A percentile compares a stretch with the other conserved stretches of the same genome.
These are phyloP conservation scores for Trachelipus rathkii DNA, from an alignment of 1,140 invertebrate genomes.

Conservation along the genomic window DNA sequence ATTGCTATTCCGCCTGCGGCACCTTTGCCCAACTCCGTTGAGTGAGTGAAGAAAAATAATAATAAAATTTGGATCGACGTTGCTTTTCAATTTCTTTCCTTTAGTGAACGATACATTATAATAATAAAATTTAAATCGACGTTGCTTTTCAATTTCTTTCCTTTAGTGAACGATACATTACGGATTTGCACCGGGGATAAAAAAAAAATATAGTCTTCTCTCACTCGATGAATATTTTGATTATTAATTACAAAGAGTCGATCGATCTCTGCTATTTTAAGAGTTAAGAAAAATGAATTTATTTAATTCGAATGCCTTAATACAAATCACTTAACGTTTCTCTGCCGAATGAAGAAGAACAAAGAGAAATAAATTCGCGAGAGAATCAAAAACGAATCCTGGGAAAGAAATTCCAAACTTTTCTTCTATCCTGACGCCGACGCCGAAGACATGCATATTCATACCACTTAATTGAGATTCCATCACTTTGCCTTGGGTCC, in stretches of 20 bases:
- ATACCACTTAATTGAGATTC: slow-evolving; percentile 6
- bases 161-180: background rate
- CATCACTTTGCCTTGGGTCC: slow-evolving; percentile 10
- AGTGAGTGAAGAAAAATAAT: background rate
- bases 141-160: background rate
- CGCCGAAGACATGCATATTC: background rate
- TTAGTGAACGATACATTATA: background rate
- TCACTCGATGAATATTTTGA: too few species aligned
- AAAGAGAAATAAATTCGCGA: background rate
- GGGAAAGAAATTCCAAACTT: background rate
- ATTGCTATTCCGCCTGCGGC: slow-evolving; percentile 2
- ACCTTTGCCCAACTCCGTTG: background rate
- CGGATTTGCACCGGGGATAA: too few species aligned
- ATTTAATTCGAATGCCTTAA: too few species aligned
- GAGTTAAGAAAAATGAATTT: too few species aligned
- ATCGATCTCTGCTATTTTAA: too few species aligned
- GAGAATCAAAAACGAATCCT: too few species aligned
- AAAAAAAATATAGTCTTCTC: too few species aligned
- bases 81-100: background rate
- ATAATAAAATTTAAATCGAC: background rate
- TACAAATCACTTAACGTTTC: too few species aligned
- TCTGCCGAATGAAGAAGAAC: background rate
- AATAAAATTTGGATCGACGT: background rate
- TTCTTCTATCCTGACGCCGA: background rate
- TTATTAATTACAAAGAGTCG: too few species aligned